phyloP scores from a whole-genome alignment of 2,113 vertebrate genomes.

The Archilochus colubris region DNA sequence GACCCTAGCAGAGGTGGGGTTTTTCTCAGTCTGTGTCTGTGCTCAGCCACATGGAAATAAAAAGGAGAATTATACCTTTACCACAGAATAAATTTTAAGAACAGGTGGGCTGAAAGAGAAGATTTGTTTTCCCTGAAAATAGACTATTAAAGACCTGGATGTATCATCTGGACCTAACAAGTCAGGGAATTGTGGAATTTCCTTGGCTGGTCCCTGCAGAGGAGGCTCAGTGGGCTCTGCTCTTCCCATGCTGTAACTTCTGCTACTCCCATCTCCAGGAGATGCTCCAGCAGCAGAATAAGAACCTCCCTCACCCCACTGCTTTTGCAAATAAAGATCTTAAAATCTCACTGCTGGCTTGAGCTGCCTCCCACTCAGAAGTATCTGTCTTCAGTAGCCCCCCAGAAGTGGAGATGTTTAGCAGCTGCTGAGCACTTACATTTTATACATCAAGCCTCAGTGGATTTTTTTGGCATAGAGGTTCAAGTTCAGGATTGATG shows the following conservation, averaged over 20 bases:
- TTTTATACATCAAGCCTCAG: not conserved
- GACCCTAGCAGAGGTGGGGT: not conserved
- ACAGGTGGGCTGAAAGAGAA: not conserved
- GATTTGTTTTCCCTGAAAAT: not conserved
- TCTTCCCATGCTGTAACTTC: accelerated
- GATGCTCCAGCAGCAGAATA: not conserved
- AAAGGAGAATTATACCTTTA: not conserved
- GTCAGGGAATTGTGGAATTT: not conserved
- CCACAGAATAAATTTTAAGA: not conserved
- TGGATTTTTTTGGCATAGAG: not conserved
- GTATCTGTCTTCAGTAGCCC: not conserved
- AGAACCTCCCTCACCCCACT: not conserved
- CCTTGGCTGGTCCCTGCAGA: not conserved
- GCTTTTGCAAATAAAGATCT: not conserved
- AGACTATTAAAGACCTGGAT: accelerated
- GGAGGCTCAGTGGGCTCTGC: not conserved
- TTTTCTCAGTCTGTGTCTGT: not conserved
- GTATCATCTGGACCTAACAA: accelerated
- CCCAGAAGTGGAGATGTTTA: not conserved
- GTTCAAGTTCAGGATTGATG: not conserved
- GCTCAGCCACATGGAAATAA: not conserved
- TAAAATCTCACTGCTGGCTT: not conserved
- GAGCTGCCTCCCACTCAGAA: not conserved
- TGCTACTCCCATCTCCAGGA: accelerated
- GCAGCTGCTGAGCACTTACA: not conserved